Evolutionary conservation across 1,140 invertebrate genomes (phyloP), one percentile per base, ranked within the genome.

Genomic region (Glossosoma conforme): DNA sequence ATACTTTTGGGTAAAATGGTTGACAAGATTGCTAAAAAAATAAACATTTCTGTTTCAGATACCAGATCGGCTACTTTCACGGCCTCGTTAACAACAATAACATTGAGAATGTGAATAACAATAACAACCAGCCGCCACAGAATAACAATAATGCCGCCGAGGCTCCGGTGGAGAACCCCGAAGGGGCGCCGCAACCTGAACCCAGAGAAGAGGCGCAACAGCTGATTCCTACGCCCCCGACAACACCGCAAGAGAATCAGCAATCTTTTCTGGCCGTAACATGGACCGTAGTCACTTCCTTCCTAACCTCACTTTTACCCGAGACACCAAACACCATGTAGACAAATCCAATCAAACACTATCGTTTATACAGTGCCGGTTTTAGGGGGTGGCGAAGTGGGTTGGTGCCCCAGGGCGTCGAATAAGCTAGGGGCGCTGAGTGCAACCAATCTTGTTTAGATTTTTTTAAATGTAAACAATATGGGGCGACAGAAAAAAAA

Each of bases 271-370:
- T 85, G 5, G 78, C 79, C n/a, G 75, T 85, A 4, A 80, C 82
- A 3, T 85, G 83, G 82, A 85, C 84, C 60, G 83, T 88, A 59
- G 80, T 89, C 50, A 80, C 81, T 5, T 82, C 82, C 17, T 87
- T 89, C 66, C 86, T 89, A 60, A 77, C 85, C 1, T 88, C 86
- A 1, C 71, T 89, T 15, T 82, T 89, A 63, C 87, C 87, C 2
- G 85, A 88, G 58, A 78, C 81, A 53, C 79, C 78, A 14, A 56
- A 56, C 32, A 38, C 47, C 14, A 40, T 56, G 1, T 50, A 50
- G n/a, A n/a, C n/a, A n/a, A n/a, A n/a, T n/a, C n/a, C n/a, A n/a
- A 28, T 28, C n/a, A 28, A n/a, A n/a, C 24, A 8, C 24, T n/a
- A n/a, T n/a, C n/a, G n/a, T n/a, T n/a, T n/a, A n/a, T n/a, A n/a